Base-by-base conservation (phyloP, 2,113 vertebrate genomes). In the Heteronetta atricapilla region DNA sequence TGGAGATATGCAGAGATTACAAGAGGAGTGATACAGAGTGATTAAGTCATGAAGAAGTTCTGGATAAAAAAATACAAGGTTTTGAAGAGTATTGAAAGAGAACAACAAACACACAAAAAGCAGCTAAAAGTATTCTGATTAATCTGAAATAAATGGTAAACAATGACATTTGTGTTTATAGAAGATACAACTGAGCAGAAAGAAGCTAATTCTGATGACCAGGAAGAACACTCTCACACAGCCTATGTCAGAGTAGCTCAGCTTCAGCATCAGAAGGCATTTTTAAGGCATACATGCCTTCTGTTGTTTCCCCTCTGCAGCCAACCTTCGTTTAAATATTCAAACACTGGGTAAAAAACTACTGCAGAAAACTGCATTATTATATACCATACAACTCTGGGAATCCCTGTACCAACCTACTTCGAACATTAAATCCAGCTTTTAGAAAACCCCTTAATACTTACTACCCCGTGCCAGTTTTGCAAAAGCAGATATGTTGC, bases 351-450 rank as follows among this genome's bases (percentile, higher is more conserved):
- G 50, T 80, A 75, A 87, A 95, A 92, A 86, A 86, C 59, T 82
- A 2, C 59, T 44, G 68, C 50, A 82, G 59, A 92, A 89, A 91
- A 69, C 6, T 58, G 84, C 33, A 73, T 91, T 89, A 85, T 90
- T 92, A 77, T 82, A 36, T 91, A 76, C 63, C 17, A 22, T 7
- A 52, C 84, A 63, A 87, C 67, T 62, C 53, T 58, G 66, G 36
- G 94, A 94, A 92, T 89, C 74, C 70, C 38, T 73, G 75, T 80
- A 91, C 62, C 62, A 89, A 82, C 91, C 31, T 89, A 74, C 52
- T 91, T 83, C 89, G 93, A 93, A 82, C 18, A 33, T 18, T 73
- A 89, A 94, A 94, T 85, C 85, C 70, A 80, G 70, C 50, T 91
- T 93, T 95, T 82, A 93, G 67, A 88, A 91, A 92, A 91, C 13